Evolutionary conservation across 1,140 invertebrate genomes (phyloP), one percentile per base, ranked within the genome.

Genomic region (Phthorimaea operculella): DNA sequence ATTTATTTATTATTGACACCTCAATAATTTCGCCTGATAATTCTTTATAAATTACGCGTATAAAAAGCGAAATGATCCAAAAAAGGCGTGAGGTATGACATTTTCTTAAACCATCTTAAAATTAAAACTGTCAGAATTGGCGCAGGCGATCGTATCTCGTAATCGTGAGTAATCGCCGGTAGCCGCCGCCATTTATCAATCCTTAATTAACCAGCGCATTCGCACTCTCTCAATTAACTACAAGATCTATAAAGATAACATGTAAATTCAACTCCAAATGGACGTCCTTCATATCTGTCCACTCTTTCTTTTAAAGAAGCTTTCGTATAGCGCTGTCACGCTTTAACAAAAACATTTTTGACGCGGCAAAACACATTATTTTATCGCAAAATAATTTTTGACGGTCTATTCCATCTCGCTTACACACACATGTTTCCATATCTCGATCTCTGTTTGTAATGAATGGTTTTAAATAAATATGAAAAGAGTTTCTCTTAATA

Each of bases 171-270:
- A 70, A 72, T 63, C 54, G 63, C 60, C 73, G 56, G 71, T 72
- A 73, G 72, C 68, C 15, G 17, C 33, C 33, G 42, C 66, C 72
- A 77, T 80, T 75, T 72, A 80, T 80, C 77, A 80, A 63, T 55
- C 36, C 53, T 55, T 74, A 80, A 76, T 77, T 73, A 77, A 76
- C 65, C 33, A 58, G 56, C 49, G 52, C 63, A 62, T 63, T 70
- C 68, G 58, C 68, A 65, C 60, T 68, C 62, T 63, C 70, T 70
- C 70, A 76, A 74, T 76, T 78, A 74, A 74, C 63, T 58, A 42
- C 55, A 66, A 71, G 75, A 78, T 76, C 57, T 64, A 64, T 63
- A 67, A 59, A 75, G 72, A 76, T 76, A 70, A 74, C 54, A 72
- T 75, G 70, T 62, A 66, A 75, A 74, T 75, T 64, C 66, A 59